Base-by-base conservation (phyloP, 2,113 vertebrate genomes). In the Collichthys lucidus region DNA sequence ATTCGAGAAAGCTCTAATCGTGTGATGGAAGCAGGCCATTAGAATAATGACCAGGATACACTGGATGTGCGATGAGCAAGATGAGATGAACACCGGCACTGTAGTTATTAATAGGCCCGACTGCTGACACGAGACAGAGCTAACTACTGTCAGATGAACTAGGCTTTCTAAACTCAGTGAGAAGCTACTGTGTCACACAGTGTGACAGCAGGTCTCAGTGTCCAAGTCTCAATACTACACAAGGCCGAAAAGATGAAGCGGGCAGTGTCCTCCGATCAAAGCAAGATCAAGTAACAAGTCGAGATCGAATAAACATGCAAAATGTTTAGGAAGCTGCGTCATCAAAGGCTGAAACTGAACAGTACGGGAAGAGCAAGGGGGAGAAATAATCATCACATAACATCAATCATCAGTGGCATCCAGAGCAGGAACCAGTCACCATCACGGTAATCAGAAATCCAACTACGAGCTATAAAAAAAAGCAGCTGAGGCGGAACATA, bases 11-110 rank as follows among this genome's bases (percentile, higher is more conserved):
- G 66, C 26, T 40, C 16, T 67, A 17, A 44, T 56, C 22, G 65
- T 15, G 40, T 6, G 50, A 16, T 60, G 49, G 63, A 76, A 71
- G 66, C 74, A 59, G 75, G 57, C 35, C 73, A 63, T 11, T 24
- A 29, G 24, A 79, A 56, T 69, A 81, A 74, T 52, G 65, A 67
- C 72, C 40, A 74, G 70, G 78, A 80, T 49, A 49, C 63, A 44
- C 17, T 64, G 22, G 29, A 47, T 49, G n/a, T 70, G 49, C 55
- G 46, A 50, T 42, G 12, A 55, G 26, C 60, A 73, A 24, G 31
- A 83, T 22, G 56, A 69, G 47, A 79, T 63, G 6, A 60, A 73
- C 24, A 19, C 66, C 67, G 49, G 67, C 65, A 78, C 44, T 11
- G 7, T 52, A 35, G 31, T 69, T 79, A 74, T 83, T 80, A 82